Evolutionary conservation across 2,797 vertebrate species (phyloP).

Genomic region (Cichlasoma orientale): DNA sequence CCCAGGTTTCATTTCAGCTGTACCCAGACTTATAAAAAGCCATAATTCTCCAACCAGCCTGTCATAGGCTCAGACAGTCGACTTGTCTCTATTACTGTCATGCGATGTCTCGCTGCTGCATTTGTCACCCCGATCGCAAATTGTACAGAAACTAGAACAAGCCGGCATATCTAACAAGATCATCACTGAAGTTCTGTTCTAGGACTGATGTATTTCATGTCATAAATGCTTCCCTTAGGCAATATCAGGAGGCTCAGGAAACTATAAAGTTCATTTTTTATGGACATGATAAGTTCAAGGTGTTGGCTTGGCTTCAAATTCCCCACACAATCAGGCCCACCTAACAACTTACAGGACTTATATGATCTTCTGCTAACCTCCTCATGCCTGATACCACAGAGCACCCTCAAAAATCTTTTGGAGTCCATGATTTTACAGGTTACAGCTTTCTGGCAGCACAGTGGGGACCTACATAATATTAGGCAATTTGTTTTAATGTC

Average conservation of each 20-base stretch:
- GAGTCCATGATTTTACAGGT: not conserved
- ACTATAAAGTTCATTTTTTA: not conserved
- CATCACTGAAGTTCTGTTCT: not conserved
- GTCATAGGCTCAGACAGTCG: not conserved
- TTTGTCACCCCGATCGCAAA: not conserved
- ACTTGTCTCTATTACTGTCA: constrained; percentile 1
- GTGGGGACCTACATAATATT: not conserved
- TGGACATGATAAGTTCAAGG: not conserved
- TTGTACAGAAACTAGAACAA: not conserved
- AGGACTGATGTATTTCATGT: not conserved
- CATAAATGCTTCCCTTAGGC: not conserved
- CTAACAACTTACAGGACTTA: not conserved
- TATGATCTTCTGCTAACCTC: not conserved
- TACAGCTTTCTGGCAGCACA: not conserved
- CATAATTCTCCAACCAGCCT: not conserved
- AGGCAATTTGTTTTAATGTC: not conserved
- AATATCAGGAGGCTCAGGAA: not conserved
- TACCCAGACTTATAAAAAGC: too few species aligned
- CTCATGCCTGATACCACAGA: not conserved
- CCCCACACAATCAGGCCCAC: not conserved
- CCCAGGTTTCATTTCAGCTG: too few species aligned
- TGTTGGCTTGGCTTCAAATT: not conserved
- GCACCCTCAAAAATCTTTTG: not conserved
- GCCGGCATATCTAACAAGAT: not conserved
- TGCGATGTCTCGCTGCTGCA: not conserved